Evolutionary conservation across 2,888 invertebrate genomes (phyloP), one percentile per base, ranked within the genome.

Genomic region (Pterobdella sp.): DNA sequence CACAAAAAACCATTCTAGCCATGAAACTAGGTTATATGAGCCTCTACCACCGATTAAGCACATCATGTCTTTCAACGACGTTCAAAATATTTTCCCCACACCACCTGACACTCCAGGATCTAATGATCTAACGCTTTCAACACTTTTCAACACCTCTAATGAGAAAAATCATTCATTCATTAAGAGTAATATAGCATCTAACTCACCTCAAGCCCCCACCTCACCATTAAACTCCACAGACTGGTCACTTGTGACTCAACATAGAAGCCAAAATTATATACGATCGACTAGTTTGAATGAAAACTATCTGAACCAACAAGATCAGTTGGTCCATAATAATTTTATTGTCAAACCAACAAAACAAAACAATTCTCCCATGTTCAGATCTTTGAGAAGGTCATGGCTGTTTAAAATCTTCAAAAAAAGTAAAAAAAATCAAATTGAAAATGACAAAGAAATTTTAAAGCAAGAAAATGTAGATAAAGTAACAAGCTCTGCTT

Each of bases 361-460:
- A 22, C 18, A 56, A 22, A 56, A 56, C n/a, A 56, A 56, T 3
- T 3, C 18, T 18, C 7, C 4, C 60, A 56, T 4, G 60, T 56
- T 56, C 26, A 26, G 60, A 26, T 56, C 60, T 26, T 26, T 56
- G 3, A 56, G 60, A 56, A 56, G n/a, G 3, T 56, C 60, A 3
- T 56, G 60, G 60, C n/a, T 56, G 18, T 56, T 56, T 26, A 56
- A 56, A n/a, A 4, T 56, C 26, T 56, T 56, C 60, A 56, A 56
- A 56, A 56, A 56, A n/a, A 3, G n/a, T 14, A 42, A 42, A n/a
- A n/a, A n/a, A n/a, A n/a, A n/a, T n/a, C n/a, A n/a, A n/a, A n/a
- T n/a, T n/a, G n/a, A n/a, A n/a, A n/a, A n/a, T n/a, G n/a, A n/a
- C n/a, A n/a, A n/a, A n/a, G n/a, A n/a, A n/a, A n/a, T n/a, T n/a